Conservation (phyloP, 1,140 invertebrate species). For the Pachypeltis micranthus region DNA sequence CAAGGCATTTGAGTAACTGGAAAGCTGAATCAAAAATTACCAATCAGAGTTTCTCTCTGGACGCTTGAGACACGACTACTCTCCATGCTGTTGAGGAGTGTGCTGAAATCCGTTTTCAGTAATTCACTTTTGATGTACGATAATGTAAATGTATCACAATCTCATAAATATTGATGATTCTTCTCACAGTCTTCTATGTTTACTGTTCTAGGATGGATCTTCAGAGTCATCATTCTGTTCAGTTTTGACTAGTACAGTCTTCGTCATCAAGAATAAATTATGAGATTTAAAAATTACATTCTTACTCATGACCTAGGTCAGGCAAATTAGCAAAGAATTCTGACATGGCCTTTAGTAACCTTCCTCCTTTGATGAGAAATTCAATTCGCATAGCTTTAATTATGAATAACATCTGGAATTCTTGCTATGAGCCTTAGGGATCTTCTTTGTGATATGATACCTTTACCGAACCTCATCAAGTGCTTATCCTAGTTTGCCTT, state of each 20-base stretch:
- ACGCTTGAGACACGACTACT: no score
- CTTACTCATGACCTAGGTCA: conserved; percentile 1
- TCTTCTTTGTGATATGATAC: conserved; percentile 8
- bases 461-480: not conserved
- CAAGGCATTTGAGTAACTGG: no score
- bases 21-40: no score
- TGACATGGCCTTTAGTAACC: conserved; percentile 6
- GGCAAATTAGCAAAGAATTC: conserved; percentile 9
- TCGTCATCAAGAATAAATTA: not conserved
- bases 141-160: no score
- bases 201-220: no score
- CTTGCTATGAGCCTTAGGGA: conserved; percentile 7
- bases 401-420: conserved; percentile 5
- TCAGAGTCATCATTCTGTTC: not conserved
- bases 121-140: no score
- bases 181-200: no score
- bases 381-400: conserved; percentile 8
- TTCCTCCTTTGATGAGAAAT: conserved; percentile 3
- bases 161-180: no score
- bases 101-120: no score
- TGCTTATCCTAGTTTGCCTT: conserved; percentile 4
- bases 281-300: not conserved
- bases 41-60: no score
- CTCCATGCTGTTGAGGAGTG: no score
- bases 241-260: not conserved